Base-by-base conservation (phyloP, 2,113 vertebrate genomes). In the Synodontis membranacea region DNA sequence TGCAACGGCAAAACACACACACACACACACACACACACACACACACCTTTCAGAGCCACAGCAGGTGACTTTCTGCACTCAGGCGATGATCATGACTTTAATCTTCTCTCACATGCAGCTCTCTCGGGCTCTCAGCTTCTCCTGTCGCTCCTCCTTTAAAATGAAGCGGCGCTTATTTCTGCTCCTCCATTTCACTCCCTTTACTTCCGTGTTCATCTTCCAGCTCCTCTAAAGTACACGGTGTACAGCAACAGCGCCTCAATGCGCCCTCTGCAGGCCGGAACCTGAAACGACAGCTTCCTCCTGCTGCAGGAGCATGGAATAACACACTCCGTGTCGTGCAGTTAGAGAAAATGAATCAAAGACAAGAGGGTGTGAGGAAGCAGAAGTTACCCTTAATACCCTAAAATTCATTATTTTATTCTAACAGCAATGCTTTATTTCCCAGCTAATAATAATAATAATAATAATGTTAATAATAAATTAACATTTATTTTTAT, bases 231-330 rank as follows among this genome's bases (percentile, higher is more conserved):
- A 12, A 12, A 58, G 34, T 11, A 78, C 74, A 76, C 14, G 10
- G 75, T 78, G 75, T 78, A 19, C 28, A 21, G 25, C 72, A 10
- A 10, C 68, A 70, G 21, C 31, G 15, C 44, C 17, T 10, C 80
- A 80, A 3, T 4, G 74, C 84, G 39, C 74, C 84, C 80, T 62
- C 88, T 80, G 31, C 44, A 17, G 81, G 44, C 17, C 9, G 52
- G 52, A 56, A 56, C 78, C 52, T 19, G 52, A 39, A 39, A 11
- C n/a, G 5, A 50, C 25, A 46, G 42, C 31, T 3, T n/a, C n/a
- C 23, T 64, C 42, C 54, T 31, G 2, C n/a, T 79, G 15, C n/a
- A 54, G 11, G 2, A 39, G 19, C 23, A 3, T 1, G 68, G 14
- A 66, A 34, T 34, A 15, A 66, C 14, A n/a, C 58, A 11, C 25